Evolutionary conservation across 2,888 invertebrate genomes (phyloP), one percentile per base, ranked within the genome.

Genomic region (Asteroscopus sphinx): DNA sequence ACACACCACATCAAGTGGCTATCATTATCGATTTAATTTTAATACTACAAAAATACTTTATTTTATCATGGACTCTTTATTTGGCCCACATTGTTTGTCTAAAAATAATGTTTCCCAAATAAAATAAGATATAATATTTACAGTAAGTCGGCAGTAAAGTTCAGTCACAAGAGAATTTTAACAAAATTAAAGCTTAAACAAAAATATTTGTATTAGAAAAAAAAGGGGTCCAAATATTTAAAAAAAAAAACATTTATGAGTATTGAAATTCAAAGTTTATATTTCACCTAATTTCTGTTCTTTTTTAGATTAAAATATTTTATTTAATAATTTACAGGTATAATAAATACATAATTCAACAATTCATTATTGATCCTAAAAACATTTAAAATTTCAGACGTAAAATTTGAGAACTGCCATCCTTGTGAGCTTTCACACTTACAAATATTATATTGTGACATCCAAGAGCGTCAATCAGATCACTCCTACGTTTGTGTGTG

Each of bases 51-150:
- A 77, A 77, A 77, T 79, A 77, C 68, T 68, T 63, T 37, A 55
- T 56, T 65, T 68, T 68, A 55, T 76, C 26, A 74, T 68, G 66
- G 64, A 75, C 76, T 61, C 66, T 54, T 63, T 32, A 45, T 60
- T 77, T 79, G 77, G 78, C 80, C 77, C 78, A 68, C 80, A 62
- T 70, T 76, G 79, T 76, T 78, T 49, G 48, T 42, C 59, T 12
- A 62, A 75, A 71, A 69, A 53, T 52, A 70, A 59, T 13, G 21
- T 46, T 55, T 36, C 21, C 26, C 15, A 51, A 58, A 53, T 28
- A 33, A 54, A 36, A 44, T 4, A 33, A 35, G 15, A 48, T 66
- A 61, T 39, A 49, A 48, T 64, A 73, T 73, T 37, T 77, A 77
- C 75, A 73, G 28, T 48, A 36, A 60, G 25, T 42, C 60, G 78